Evolutionary conservation across 1,140 invertebrate species (phyloP).

Genomic region (Nymphalis io): DNA sequence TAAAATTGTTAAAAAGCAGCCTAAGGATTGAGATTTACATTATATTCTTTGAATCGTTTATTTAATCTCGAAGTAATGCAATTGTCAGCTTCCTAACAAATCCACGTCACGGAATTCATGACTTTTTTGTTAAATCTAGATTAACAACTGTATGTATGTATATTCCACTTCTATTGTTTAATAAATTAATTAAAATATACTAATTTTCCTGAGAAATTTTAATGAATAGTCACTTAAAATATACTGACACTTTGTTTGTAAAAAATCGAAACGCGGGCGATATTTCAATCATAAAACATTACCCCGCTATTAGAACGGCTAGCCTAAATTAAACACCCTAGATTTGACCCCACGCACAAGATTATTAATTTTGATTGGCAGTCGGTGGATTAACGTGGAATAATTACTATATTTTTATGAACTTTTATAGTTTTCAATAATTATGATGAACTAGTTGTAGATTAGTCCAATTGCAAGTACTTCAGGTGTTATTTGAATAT

Average conservation of each 20-base stretch:
- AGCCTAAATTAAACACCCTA: background rate
- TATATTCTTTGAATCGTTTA: too few species aligned
- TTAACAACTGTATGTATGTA: background rate
- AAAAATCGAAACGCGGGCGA: background rate
- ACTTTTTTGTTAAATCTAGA: background rate
- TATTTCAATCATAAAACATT: background rate
- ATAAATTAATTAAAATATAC: conserved; percentile 5
- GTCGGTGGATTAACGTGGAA: background rate
- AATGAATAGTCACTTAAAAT: background rate
- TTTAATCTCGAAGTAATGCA: background rate
- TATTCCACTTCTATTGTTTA: background rate
- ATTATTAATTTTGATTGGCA: conserved; percentile 24
- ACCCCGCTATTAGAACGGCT: background rate
- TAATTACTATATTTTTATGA: conserved; percentile 8
- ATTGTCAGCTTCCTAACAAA: background rate
- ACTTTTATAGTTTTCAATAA: conserved; percentile 16
- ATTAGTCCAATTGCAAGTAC: background rate
- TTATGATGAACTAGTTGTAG: conserved; percentile 2
- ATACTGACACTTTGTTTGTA: background rate
- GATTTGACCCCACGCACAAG: background rate
- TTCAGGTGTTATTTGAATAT: background rate
- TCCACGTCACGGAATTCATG: background rate
- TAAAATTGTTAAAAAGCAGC: too few species aligned
- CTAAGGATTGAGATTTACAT: too few species aligned
- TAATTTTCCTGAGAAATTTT: conserved; percentile 4